A percentile compares a stretch with the other conserved stretches of the same genome.
Conservation (phyloP, 35 echinoderm and acorn worm genomes). For the Ophiothrix spiculata region DNA sequence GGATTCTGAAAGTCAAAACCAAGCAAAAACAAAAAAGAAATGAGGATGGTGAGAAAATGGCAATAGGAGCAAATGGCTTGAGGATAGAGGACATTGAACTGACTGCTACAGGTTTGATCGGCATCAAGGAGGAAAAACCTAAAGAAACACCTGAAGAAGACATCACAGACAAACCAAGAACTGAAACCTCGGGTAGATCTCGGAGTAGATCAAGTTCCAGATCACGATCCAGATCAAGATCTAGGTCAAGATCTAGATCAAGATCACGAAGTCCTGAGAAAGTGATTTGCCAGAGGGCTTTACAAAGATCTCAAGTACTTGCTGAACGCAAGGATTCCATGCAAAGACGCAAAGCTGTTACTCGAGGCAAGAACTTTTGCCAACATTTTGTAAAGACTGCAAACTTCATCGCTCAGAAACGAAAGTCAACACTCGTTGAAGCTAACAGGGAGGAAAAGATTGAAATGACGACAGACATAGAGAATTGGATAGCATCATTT, state of each 20-base stretch:
- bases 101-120: not conserved
- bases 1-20: not conserved
- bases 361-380: not conserved
- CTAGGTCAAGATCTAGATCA: too few species aligned
- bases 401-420: not conserved
- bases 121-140: not conserved
- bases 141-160: not conserved
- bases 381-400: not conserved
- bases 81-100: not conserved
- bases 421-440: not conserved
- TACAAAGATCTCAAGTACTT: too few species aligned
- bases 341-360: not conserved
- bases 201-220: too few species aligned
- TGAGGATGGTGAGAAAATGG: not conserved
- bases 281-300: too few species aligned
- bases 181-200: too few species aligned
- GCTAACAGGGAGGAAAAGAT: constrained; percentile 1
- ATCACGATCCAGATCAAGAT: too few species aligned
- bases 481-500: constrained; percentile 2
- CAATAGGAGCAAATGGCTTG: not conserved
- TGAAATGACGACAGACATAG: not conserved
- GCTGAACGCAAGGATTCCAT: too few species aligned
- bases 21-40: not conserved
- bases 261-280: too few species aligned
- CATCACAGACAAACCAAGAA: not conserved